Percentiles rank a stretch among this genome's conserved stretches.
phyloP scores from a whole-genome alignment of 2,888 invertebrate genomes.

The Camponotus fellah region DNA sequence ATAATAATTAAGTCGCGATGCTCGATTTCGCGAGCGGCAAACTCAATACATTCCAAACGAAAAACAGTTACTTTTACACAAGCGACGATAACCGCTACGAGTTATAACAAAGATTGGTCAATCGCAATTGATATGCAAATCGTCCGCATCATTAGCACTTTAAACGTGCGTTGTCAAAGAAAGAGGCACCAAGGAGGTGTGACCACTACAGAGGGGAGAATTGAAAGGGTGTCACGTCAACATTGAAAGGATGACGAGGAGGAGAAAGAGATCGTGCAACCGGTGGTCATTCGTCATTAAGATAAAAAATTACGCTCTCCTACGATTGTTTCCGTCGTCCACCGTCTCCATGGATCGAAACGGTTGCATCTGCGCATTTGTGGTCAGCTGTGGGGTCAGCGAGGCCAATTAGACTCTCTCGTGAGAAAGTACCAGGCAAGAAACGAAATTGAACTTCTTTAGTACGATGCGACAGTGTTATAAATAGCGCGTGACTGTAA shows the following conservation, averaged over 20 bases:
- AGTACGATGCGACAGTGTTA: slow-evolving; percentile 46
- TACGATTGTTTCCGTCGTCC: slow-evolving; percentile 69
- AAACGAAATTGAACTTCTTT: slow-evolving; percentile 65
- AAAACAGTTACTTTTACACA: slow-evolving; percentile 34
- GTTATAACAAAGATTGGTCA: slow-evolving; percentile 65
- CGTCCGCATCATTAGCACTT: slow-evolving; percentile 78
- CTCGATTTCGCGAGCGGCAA: slow-evolving; percentile 27
- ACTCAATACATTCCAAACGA: slow-evolving; percentile 1
- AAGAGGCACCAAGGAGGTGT: slow-evolving; percentile 77
- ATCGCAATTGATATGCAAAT: slow-evolving; percentile 84
- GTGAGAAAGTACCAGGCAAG: slow-evolving; percentile 69
- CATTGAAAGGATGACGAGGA: slow-evolving; percentile 66
- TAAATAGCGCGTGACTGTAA: slow-evolving; percentile 53
- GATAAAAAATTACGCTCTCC: slow-evolving; percentile 83
- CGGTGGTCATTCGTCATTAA: slow-evolving; percentile 82
- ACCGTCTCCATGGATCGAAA: slow-evolving; percentile 76
- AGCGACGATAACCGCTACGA: slow-evolving; percentile 55
- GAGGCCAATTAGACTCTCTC: slow-evolving; percentile 76
- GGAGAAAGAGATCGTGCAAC: slow-evolving; percentile 65
- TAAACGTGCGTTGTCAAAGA: slow-evolving; percentile 68
- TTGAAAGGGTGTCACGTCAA: slow-evolving; percentile 75
- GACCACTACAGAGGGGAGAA: slow-evolving; percentile 74
- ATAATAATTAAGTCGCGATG: slow-evolving; percentile 46
- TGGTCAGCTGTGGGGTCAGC: slow-evolving; percentile 79
- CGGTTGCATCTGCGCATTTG: slow-evolving; percentile 76